These are phyloP conservation scores for Eupithecia dodoneata DNA, from an alignment of 2,888 invertebrate species.

Conservation along the genomic window DNA sequence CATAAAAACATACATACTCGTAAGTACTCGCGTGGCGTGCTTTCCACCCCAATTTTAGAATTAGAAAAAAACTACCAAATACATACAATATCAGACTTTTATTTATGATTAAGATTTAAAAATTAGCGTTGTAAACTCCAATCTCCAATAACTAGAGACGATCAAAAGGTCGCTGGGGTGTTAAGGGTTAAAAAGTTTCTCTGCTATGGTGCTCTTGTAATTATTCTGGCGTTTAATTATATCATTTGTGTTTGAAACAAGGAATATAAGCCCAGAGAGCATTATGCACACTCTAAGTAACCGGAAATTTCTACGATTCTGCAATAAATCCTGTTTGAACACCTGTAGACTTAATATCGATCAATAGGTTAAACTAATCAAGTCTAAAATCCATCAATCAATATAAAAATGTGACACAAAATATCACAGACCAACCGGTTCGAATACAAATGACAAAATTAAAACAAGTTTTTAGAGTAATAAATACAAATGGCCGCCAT, in stretches of 20 bases:
- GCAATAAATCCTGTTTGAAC: conserved; percentile 3
- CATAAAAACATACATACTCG: too few species aligned
- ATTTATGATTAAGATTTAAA: too few species aligned
- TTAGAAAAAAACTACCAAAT: too few species aligned
- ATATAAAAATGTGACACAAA: conserved; percentile 15
- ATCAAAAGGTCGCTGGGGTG: too few species aligned
- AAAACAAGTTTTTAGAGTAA: conserved; percentile 28
- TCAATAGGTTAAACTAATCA: conserved; percentile 13
- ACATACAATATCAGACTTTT: too few species aligned
- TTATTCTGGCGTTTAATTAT: background rate
- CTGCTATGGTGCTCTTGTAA: too few species aligned
- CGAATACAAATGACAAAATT: conserved; percentile 32
- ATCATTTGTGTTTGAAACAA: background rate
- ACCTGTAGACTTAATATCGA: conserved; percentile 4
- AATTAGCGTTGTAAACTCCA: too few species aligned
- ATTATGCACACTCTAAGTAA: background rate
- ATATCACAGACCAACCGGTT: conserved; percentile 18
- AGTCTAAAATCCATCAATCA: conserved; percentile 12
- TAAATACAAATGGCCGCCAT: conserved; percentile 25
- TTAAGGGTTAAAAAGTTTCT: too few species aligned
- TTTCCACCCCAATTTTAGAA: too few species aligned
- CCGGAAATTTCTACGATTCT: background rate
- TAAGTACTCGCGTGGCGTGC: too few species aligned
- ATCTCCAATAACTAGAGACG: too few species aligned
- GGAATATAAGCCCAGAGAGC: background rate